These are phyloP conservation scores for Caenorhabditis zanzibari DNA, from an alignment of 2,888 invertebrate genomes.

Conservation along the genomic window DNA sequence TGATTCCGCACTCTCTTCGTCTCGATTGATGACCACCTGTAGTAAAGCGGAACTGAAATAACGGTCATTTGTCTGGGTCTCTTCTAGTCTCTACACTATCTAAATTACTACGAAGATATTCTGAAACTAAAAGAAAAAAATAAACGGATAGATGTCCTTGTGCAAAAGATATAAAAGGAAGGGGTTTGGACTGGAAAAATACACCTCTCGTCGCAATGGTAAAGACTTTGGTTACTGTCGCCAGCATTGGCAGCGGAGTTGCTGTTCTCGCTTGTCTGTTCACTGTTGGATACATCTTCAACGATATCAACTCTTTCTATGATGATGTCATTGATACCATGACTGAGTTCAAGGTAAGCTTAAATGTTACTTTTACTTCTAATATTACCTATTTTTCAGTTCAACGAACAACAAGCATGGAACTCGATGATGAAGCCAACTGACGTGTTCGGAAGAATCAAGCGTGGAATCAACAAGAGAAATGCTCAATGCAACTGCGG, in stretches of 20 bases:
- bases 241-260: constrained; percentile 65
- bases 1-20: not conserved
- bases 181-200: not conserved
- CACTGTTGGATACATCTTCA: constrained; percentile 70
- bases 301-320: constrained; percentile 74
- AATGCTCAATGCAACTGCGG: constrained; percentile 73
- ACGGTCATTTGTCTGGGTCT: constrained; percentile 36
- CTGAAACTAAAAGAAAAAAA: not conserved
- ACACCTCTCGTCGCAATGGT: constrained; percentile 30
- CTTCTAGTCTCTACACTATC: not conserved
- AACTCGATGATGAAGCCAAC: constrained; percentile 63
- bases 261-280: constrained; percentile 68
- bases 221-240: constrained; percentile 68
- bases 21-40: constrained; percentile 48
- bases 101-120: constrained; percentile 10
- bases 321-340: constrained; percentile 71
- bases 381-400: constrained; percentile 28
- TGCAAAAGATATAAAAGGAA: constrained; percentile 28
- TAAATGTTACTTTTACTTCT: not conserved
- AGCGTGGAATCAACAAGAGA: constrained; percentile 63
- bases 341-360: constrained; percentile 68
- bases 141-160: constrained; percentile 37
- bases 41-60: constrained; percentile 64
- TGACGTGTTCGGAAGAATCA: constrained; percentile 69
- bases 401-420: constrained; percentile 71